Evolutionary conservation across 2,797 vertebrate species (phyloP), one percentile per base, ranked within the genome.

Genomic region (Aulostomus chinensis): DNA sequence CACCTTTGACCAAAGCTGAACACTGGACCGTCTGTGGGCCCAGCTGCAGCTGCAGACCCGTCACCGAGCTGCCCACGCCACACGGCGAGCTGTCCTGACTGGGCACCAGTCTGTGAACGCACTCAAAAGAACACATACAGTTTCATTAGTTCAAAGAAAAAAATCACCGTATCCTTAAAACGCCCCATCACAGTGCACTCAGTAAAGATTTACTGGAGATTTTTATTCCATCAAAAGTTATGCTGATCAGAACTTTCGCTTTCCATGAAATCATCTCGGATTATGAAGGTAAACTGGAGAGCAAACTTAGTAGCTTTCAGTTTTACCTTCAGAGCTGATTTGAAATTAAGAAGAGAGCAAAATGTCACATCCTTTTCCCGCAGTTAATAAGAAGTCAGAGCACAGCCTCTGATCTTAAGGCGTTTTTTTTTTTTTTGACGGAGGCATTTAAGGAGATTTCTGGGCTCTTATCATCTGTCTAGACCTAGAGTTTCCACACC

Each of bases 1-100:
- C 82, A 96, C 94, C 94, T 85, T 91, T 91, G 70, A 96, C 90
- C 40, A 82, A 74, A 26, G 94, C 96, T 1, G 92, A 92, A 71
- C 94, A 95, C 20, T 71, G 87, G 74, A 94, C 81, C 2, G 55
- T 92, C 85, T 94, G 90, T 63, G 81, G 81, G 54, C 94, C 94
- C 67, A 96, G 77, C 85, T 95, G 91, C 58, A 96, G 83, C 80
- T 93, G 87, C 73, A 96, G 59, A 7, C 76, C 84, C 24, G 87
- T 86, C 87, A 96, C 89, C 16, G 76, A 83, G 60, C 83, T 57
- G 64, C 39, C 52, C 22, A 32, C 51, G 0, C 58, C 72, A 13
- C 70, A 81, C 0, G 68, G 62, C 9, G 74, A 80, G 15, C 54
- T 55, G 56, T 87, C 87, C 58, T 71, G 68, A 37, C 39, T 60